Base-by-base conservation (phyloP, 1,140 invertebrate genomes). In the Hyphantria cunea region DNA sequence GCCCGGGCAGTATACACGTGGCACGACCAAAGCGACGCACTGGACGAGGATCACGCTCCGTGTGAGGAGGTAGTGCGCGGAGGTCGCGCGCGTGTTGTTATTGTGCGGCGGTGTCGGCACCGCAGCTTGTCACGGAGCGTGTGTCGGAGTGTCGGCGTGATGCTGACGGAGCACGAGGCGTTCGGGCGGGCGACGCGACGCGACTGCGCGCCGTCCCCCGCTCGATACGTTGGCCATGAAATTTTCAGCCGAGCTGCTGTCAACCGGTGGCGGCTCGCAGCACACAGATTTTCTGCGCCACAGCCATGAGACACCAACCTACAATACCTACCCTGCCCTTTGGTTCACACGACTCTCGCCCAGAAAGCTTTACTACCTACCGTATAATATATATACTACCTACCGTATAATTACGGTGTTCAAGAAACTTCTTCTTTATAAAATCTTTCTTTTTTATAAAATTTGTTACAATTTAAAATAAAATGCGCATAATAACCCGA, bases 181-280 rank as follows among this genome's bases (percentile, higher is more conserved):
- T 68, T 68, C 68, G 64, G 65, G 72, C 74, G 74, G 68, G 61
- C 55, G 70, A 62, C 67, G 66, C 56, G 72, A 54, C 71, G 83
- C 84, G 82, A 63, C 82, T 83, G 84, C 84, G 84, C 82, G 74
- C 10, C 69, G 63, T 47, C 49, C 54, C 47, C 68, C 80, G 85
- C 78, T 88, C 85, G 76, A 89, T 89, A 89, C 77, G 68, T 66
- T 84, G 86, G 78, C 86, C 86, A 89, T 89, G 84, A 89, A 89
- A 89, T 72, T 85, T 88, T 89, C 79, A 89, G 78, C 82, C 80
- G 75, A 78, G 67, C 65, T 53, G 59, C 84, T 89, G 86, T 88
- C 86, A 89, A 83, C 77, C 79, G 78, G 78, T 86, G 82, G 79
- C 72, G 71, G 82, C 74, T 82, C 80, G 80, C 80, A 85, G 77